These are phyloP conservation scores for Dicycla oo DNA, from an alignment of 2,888 invertebrate species.

Conservation along the genomic window DNA sequence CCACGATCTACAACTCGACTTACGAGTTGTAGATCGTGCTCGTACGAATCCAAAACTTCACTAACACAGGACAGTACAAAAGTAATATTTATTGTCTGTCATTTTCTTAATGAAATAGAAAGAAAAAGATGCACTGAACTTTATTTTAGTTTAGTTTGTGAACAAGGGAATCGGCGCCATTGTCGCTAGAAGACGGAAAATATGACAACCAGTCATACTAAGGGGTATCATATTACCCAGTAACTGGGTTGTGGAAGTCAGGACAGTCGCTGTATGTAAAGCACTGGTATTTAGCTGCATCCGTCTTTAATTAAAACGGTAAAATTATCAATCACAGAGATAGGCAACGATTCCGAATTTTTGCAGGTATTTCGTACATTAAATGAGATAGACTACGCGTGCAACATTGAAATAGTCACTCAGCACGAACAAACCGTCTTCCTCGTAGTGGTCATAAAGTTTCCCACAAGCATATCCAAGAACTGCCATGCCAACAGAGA, in stretches of 20 bases:
- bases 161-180: too few species aligned
- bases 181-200: background rate
- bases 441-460: slow-evolving; percentile 79
- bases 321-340: background rate
- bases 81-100: too few species aligned
- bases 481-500: slow-evolving; percentile 78
- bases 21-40: too few species aligned
- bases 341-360: background rate
- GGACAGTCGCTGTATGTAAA: background rate
- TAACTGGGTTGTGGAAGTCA: background rate
- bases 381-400: slow-evolving; percentile 79
- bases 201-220: background rate
- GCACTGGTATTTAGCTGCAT: background rate
- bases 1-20: too few species aligned
- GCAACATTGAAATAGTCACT: slow-evolving; percentile 79
- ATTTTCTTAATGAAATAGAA: too few species aligned
- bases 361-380: slow-evolving; percentile 81
- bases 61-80: too few species aligned
- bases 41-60: too few species aligned
- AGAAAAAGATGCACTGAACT: too few species aligned
- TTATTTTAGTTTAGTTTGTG: too few species aligned
- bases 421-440: slow-evolving; percentile 55
- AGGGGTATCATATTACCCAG: background rate
- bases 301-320: background rate
- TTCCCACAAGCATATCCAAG: slow-evolving; percentile 72